Percentiles rank a stretch among this genome's conserved stretches.
These are phyloP conservation scores for Pimephales promelas DNA, from an alignment of 2,113 vertebrate genomes.

Conservation along the genomic window DNA sequence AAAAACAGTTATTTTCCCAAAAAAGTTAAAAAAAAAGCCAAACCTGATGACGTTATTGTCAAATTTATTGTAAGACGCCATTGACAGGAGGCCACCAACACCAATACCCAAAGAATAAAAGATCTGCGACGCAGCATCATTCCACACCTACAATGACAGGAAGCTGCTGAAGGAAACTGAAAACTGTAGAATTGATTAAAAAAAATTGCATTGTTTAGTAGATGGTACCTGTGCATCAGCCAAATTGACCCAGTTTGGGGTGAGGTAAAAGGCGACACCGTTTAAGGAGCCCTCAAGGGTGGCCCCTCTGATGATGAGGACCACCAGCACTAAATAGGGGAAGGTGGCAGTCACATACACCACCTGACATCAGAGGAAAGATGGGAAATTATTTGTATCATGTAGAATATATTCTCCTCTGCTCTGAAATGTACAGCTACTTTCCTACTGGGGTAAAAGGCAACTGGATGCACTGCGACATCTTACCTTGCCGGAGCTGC, in stretches of 20 bases:
- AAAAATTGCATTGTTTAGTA: not conserved
- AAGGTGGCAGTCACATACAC: slow-evolving; percentile 82
- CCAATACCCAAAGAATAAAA: slow-evolving; percentile 84
- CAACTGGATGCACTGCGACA: not conserved
- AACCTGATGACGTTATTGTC: slow-evolving; percentile 85
- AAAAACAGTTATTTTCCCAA: not conserved
- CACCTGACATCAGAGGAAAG: slow-evolving; percentile 66
- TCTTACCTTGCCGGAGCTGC: slow-evolving; percentile 81
- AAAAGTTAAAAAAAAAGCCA: slow-evolving; percentile 34
- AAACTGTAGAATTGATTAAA: not conserved
- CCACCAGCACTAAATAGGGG: slow-evolving; percentile 79
- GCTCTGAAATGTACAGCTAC: not conserved
- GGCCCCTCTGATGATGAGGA: slow-evolving; percentile 75
- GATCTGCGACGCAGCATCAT: slow-evolving; percentile 83
- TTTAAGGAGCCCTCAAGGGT: slow-evolving; percentile 77
- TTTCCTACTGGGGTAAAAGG: not conserved
- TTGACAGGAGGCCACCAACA: slow-evolving; percentile 80
- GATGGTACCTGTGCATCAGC: slow-evolving; percentile 76
- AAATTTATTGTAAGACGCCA: slow-evolving; percentile 85
- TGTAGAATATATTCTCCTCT: not conserved
- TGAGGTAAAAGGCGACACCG: slow-evolving; percentile 78
- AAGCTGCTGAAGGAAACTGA: not conserved
- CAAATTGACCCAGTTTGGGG: slow-evolving; percentile 77
- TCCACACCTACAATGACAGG: slow-evolving; percentile 76
- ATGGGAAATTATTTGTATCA: not conserved